These are phyloP conservation scores for Camelus bactrianus DNA, from an alignment of 2,113 vertebrate species.

Conservation along the genomic window DNA sequence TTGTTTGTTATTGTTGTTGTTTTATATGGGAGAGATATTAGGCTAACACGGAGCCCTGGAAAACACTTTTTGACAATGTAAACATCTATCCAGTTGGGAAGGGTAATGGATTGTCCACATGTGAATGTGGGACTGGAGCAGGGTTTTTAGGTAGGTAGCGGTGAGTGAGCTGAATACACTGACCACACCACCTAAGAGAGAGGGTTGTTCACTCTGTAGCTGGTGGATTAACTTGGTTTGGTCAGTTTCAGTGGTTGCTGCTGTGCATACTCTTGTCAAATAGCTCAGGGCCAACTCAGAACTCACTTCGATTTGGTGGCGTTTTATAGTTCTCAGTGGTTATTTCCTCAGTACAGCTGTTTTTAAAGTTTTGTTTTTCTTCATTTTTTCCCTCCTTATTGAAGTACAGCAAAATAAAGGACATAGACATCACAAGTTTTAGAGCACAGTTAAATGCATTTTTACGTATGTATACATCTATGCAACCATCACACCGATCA, in stretches of 20 bases:
- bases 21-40: background rate
- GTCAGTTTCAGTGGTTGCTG: background rate
- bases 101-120: background rate
- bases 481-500: background rate
- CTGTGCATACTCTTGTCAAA: background rate
- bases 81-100: background rate
- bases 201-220: fast-evolving
- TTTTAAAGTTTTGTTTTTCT: background rate
- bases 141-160: background rate
- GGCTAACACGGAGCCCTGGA: background rate
- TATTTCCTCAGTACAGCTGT: constrained; percentile 6
- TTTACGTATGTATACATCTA: background rate
- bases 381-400: background rate
- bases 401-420: background rate
- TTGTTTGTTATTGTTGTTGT: background rate
- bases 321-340: background rate
- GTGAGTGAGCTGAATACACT: background rate
- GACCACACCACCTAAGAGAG: fast-evolving
- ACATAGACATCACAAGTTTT: background rate
- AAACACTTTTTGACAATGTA: background rate
- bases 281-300: background rate
- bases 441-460: background rate
- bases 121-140: background rate
- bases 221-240: background rate
- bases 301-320: background rate